Base-by-base conservation (phyloP, 1,140 invertebrate species). In the Brachystomella parvula region DNA sequence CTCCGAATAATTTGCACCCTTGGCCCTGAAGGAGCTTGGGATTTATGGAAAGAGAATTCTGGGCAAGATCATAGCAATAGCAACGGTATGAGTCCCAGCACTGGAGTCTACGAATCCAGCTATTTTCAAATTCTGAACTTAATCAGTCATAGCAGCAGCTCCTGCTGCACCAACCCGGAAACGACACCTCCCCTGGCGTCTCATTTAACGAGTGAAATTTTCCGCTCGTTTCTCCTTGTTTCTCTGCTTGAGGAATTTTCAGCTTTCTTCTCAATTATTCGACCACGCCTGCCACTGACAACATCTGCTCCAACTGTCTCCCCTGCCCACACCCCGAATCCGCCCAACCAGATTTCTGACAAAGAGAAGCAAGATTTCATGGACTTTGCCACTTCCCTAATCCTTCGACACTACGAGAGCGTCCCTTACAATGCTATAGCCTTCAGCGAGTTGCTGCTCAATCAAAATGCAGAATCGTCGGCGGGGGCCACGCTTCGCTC, bases 121-220 rank as follows among this genome's bases (percentile, higher is more conserved):
- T 71, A 71, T 29, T 53, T 47, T 24, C 66, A 65, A 24, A 28
- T 71, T 28, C 65, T 47, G 32, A 33, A 71, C 44, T 60, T 71
- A 3, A 65, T 71, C 30, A 44, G 63, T 12, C 70, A 68, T 35
- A 47, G 15, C 26, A 31, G 24, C 1, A 12, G 12, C 3, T 19
- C 17, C 0, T 47, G 15, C 15, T 15, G 15, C 44, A 21, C 44
- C 21, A 47, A 15, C 15, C 15, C 15, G 21, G 21, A 15, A 15
- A 15, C 15, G 44, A 47, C 44, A 21, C 15, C 44, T 21, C 15
- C 15, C 44, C 26, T 61, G 29, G n/a, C 63, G 0, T 32, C n/a
- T 31, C 63, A 64, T 21, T 32, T 30, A 0, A 59, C 65, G 2
- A 49, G 56, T 24, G 44, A 61, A 44, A 17, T 57, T 28, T 70